Conservation (phyloP, 53 echinoderm and acorn worm species). For the Antedon mediterranea region DNA sequence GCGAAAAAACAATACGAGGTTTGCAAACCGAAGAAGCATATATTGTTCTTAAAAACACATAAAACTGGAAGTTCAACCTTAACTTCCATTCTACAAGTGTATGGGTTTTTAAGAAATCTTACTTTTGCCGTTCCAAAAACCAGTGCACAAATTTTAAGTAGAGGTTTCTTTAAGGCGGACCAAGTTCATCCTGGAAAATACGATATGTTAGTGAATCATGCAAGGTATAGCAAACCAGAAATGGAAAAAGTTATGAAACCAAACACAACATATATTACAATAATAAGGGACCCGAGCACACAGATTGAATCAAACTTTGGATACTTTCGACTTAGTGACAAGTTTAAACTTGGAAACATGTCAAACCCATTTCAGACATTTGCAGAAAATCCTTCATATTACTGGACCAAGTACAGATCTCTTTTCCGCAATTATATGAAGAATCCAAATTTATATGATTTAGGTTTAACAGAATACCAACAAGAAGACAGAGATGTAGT, state of each 20-base stretch:
- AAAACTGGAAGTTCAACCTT: not conserved
- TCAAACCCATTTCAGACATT: not conserved
- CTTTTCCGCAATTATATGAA: conserved; percentile 17
- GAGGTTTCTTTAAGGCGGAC: not conserved
- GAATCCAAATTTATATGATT: conserved; percentile 22
- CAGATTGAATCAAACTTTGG: conserved; percentile 41
- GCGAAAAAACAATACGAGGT: too few species aligned
- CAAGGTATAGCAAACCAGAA: conserved; percentile 16
- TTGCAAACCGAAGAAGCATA: not conserved
- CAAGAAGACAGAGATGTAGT: not conserved
- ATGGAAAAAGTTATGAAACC: conserved; percentile 15
- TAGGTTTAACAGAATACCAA: conserved; percentile 16
- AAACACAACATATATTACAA: conserved; percentile 25
- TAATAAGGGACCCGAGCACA: conserved; percentile 28
- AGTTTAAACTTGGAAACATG: conserved; percentile 3
- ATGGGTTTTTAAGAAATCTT: not conserved
- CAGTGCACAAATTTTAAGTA: not conserved
- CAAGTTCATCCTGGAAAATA: not conserved
- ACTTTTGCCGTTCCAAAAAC: not conserved
- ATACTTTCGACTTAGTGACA: conserved; percentile 14
- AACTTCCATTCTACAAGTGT: not conserved
- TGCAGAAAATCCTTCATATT: not conserved
- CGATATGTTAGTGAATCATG: conserved; percentile 28
- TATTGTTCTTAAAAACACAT: not conserved
- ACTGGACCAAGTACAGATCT: not conserved